phyloP scores from a whole-genome alignment of 1,140 invertebrate genomes.

The Sarcophaga bullata region DNA sequence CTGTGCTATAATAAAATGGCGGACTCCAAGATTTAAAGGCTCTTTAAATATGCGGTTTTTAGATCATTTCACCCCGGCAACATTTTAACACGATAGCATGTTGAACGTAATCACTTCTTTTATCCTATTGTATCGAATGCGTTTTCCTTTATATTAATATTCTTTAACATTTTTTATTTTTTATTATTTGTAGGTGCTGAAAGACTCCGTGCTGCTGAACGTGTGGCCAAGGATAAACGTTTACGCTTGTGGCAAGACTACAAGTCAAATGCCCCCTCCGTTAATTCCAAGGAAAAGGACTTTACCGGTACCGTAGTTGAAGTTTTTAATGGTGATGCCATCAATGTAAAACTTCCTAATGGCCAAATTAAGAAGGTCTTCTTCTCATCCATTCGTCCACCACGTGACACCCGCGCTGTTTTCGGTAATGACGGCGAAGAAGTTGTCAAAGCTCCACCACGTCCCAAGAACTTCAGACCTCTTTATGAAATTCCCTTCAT shows the following conservation, averaged over 20 bases:
- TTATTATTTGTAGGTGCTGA: slow-evolving; percentile 73
- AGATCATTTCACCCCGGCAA: slow-evolving; percentile 65
- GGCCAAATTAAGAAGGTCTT: slow-evolving; percentile 92
- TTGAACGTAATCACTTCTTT: not conserved
- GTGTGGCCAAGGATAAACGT: slow-evolving; percentile 87
- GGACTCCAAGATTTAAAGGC: slow-evolving; percentile 62
- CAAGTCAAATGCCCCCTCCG: slow-evolving; percentile 72
- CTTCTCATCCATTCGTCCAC: slow-evolving; percentile 93
- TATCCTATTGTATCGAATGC: not conserved
- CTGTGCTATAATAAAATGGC: slow-evolving; percentile 49
- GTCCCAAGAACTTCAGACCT: slow-evolving; percentile 78
- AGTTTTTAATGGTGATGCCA: slow-evolving; percentile 92
- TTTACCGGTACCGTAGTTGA: slow-evolving; percentile 90
- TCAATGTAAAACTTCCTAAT: slow-evolving; percentile 84
- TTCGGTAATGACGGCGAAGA: slow-evolving; percentile 66
- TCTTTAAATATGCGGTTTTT: slow-evolving; percentile 42
- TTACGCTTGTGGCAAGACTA: slow-evolving; percentile 91
- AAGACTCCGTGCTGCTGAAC: slow-evolving; percentile 85
- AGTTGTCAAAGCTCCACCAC: slow-evolving; percentile 71
- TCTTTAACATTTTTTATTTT: no score
- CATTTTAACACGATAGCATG: slow-evolving; percentile 43
- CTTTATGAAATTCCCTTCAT: slow-evolving; percentile 98
- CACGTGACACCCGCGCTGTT: slow-evolving; percentile 72
- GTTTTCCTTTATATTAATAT: slow-evolving; percentile 18
- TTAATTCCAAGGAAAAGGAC: slow-evolving; percentile 83